Conservation (phyloP, 2,888 invertebrate genomes). For the Amphipyra berbera region DNA sequence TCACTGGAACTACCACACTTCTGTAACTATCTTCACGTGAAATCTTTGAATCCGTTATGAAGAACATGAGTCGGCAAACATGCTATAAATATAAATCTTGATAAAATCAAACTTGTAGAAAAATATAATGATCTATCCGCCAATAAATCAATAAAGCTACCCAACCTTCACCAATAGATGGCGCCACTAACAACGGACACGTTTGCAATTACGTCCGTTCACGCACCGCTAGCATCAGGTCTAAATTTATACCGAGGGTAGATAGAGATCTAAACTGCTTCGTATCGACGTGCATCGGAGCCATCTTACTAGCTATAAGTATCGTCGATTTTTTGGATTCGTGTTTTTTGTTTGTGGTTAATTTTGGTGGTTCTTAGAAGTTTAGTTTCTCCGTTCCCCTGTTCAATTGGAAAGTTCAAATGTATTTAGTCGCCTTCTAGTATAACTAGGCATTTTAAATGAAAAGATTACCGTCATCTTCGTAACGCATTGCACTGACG, state of each 20-base stretch:
- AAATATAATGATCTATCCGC: neutral
- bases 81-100: too few relatives aligned
- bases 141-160: conserved; percentile 42
- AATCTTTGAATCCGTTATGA: too few relatives aligned
- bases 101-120: too few relatives aligned
- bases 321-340: conserved; percentile 40
- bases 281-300: conserved; percentile 66
- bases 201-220: conserved; percentile 65
- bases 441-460: too few relatives aligned
- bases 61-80: too few relatives aligned
- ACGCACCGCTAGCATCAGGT: conserved; percentile 73
- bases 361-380: conserved; percentile 27
- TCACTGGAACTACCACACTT: too few relatives aligned
- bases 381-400: neutral
- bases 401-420: too few relatives aligned
- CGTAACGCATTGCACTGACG: too few relatives aligned
- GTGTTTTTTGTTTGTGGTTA: conserved; percentile 31
- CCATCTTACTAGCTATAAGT: conserved; percentile 55
- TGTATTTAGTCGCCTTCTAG: too few relatives aligned
- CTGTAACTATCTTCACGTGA: too few relatives aligned
- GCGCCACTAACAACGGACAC: conserved; percentile 52
- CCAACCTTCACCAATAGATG: conserved; percentile 60
- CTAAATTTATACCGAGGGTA: conserved; percentile 78
- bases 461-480: too few relatives aligned
- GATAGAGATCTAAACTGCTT: conserved; percentile 80